A percentile compares a stretch with the other conserved stretches of the same genome.
These are phyloP conservation scores for Melieria omissa DNA, from an alignment of 2,888 invertebrate genomes.

Conservation along the genomic window DNA sequence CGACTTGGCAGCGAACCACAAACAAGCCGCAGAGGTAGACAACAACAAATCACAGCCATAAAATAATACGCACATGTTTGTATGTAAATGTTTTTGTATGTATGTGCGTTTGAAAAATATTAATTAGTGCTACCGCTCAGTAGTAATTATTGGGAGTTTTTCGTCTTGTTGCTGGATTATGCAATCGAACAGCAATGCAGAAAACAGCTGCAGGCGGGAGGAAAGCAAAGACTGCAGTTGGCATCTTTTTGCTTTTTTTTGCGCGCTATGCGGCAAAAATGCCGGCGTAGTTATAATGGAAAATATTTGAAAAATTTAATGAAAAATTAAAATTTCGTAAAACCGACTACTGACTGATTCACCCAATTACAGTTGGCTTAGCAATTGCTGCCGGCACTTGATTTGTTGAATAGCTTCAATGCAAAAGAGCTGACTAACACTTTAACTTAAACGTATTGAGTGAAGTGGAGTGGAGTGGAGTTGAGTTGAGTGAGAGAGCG, in stretches of 20 bases:
- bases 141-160: constrained; percentile 2
- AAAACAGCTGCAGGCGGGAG: background rate
- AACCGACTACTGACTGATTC: constrained; percentile 18
- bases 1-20: no score
- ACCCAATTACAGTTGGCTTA: constrained; percentile 18
- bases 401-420: no score
- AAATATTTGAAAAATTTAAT: background rate
- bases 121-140: background rate
- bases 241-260: no score
- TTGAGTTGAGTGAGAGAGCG: no score
- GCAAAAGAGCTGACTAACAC: no score
- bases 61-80: no score
- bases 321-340: background rate
- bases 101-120: background rate
- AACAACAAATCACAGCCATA: no score
- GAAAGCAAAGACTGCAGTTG: background rate
- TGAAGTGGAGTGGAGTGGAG: no score
- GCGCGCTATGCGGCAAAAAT: background rate
- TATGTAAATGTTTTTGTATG: background rate
- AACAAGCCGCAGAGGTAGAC: no score
- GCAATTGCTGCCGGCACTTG: no score
- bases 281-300: background rate
- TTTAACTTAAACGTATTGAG: no score
- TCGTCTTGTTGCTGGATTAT: background rate
- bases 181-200: background rate